These are phyloP conservation scores for Leptinotarsa rubiginosa DNA, from an alignment of 2,888 invertebrate species.

Conservation along the genomic window DNA sequence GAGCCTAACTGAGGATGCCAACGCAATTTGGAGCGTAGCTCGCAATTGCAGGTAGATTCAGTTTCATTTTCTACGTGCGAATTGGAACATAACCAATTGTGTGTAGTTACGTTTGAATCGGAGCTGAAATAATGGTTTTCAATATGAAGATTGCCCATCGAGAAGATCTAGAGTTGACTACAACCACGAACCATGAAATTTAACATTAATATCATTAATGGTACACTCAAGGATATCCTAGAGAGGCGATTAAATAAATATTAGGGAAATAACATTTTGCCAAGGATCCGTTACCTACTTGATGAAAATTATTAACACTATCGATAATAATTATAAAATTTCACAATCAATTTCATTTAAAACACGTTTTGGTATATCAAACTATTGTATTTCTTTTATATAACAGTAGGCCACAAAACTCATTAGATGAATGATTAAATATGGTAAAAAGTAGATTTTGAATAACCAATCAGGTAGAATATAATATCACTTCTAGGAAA, in stretches of 20 bases:
- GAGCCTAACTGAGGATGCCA: not conserved
- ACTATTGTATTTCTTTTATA: too few species aligned
- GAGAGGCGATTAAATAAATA: not conserved
- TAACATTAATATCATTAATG: not conserved
- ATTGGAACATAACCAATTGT: slow-evolving; percentile 26
- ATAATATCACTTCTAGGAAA: too few species aligned
- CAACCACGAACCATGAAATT: slow-evolving; percentile 8
- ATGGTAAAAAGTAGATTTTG: too few species aligned
- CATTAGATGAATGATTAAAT: too few species aligned
- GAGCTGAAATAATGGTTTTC: slow-evolving; percentile 11
- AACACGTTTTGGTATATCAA: too few species aligned
- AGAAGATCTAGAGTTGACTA: not conserved
- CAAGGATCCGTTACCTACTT: not conserved
- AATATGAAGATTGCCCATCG: slow-evolving; percentile 4
- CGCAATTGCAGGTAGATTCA: slow-evolving; percentile 13
- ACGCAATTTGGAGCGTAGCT: slow-evolving; percentile 18
- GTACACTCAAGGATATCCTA: not conserved
- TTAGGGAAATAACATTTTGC: not conserved
- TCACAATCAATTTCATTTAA: too few species aligned
- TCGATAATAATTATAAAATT: too few species aligned
- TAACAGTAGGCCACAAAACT: too few species aligned
- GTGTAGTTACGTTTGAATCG: slow-evolving; percentile 13
- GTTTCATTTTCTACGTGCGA: slow-evolving; percentile 25
- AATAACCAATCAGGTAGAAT: too few species aligned
- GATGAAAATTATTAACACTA: too few species aligned